phyloP scores from a whole-genome alignment of 2,113 vertebrate genomes.

The Dryoscopus gambensis region DNA sequence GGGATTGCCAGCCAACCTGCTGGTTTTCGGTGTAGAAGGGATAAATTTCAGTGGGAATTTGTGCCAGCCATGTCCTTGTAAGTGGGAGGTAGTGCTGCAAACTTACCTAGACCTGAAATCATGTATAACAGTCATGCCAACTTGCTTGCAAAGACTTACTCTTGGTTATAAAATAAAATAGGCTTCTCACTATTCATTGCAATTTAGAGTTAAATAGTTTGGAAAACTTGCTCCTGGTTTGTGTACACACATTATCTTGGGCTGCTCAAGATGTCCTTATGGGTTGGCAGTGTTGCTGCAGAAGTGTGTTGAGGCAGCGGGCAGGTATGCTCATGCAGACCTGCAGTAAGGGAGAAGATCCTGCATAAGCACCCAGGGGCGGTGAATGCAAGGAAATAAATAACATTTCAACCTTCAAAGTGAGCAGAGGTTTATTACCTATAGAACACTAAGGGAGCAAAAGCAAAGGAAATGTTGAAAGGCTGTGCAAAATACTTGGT shows the following conservation, averaged over 20 bases:
- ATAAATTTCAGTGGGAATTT: not conserved
- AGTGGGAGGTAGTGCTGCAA: not conserved
- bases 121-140: not conserved
- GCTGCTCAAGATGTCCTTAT: not conserved
- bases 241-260: not conserved
- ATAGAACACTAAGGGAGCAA: not conserved
- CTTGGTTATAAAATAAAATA: not conserved
- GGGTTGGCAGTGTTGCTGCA: not conserved
- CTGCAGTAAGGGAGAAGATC: not conserved
- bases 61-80: not conserved
- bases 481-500: not conserved
- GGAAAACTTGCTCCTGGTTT: not conserved
- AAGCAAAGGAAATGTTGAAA: not conserved
- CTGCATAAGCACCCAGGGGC: not conserved
- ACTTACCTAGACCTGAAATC: not conserved
- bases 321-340: accelerated
- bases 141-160: not conserved
- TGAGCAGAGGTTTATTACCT: not conserved
- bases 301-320: not conserved
- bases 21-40: not conserved
- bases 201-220: not conserved
- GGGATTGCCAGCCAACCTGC: not conserved
- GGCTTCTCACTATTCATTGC: not conserved
- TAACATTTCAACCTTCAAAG: not conserved
- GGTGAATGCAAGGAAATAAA: not conserved